These are phyloP conservation scores for Dysmachus trigonus DNA, from an alignment of 2,888 invertebrate genomes.

Conservation along the genomic window DNA sequence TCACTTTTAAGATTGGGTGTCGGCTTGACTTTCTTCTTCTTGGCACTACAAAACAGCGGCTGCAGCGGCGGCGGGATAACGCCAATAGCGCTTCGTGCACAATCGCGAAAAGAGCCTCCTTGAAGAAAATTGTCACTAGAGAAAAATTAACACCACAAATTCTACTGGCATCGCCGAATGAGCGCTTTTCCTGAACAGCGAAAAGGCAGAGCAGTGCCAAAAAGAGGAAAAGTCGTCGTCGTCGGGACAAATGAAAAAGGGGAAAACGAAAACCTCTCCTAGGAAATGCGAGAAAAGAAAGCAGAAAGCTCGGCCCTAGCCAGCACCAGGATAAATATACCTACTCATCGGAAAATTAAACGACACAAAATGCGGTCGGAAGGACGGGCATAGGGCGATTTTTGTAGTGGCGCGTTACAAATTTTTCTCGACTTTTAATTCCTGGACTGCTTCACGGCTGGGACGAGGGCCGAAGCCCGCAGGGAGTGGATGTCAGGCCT, in stretches of 20 bases:
- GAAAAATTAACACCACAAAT: conserved; percentile 39
- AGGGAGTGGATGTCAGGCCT: neutral
- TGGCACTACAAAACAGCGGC: neutral
- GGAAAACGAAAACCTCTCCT: neutral
- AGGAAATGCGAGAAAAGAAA: neutral
- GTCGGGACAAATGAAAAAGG: neutral
- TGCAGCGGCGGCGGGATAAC: neutral
- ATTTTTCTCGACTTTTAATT: neutral
- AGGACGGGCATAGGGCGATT: neutral
- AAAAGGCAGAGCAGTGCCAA: neutral
- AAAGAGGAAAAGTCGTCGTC: neutral
- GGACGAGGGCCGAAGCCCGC: neutral
- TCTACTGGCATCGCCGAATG: neutral
- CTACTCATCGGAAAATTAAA: neutral
- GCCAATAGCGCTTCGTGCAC: neutral
- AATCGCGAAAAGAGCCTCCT: conserved; percentile 3
- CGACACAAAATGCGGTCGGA: neutral
- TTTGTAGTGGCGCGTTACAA: neutral
- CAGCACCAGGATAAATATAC: neutral
- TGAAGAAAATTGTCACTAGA: conserved; percentile 25
- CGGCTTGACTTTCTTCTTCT: neutral
- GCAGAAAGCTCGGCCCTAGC: neutral
- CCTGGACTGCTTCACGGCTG: neutral
- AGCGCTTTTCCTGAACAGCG: neutral
- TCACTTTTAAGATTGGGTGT: neutral